Evolutionary conservation across 2,888 invertebrate genomes (phyloP), one percentile per base, ranked within the genome.

Genomic region (Drosophila neonasuta): DNA sequence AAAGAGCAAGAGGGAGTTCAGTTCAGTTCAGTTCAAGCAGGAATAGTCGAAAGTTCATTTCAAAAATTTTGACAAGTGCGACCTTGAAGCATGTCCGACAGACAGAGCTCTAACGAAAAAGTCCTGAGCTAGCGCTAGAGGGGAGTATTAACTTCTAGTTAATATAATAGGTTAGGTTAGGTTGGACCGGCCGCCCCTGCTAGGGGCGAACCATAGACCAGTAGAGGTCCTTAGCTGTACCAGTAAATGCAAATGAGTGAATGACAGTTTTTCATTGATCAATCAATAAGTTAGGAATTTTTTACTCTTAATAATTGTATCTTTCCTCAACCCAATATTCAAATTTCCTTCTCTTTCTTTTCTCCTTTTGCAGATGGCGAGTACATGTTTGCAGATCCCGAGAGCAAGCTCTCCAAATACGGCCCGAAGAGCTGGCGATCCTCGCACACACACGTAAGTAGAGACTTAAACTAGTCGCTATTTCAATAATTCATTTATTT

Each of bases 361-460:
- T 13, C 10, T 10, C 0, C 79, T 79, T 79, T 94, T 95, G 42
- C 93, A 98, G 98, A 97, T 93, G 97, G 96, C 92, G 98, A 98
- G 93, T 97, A 96, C 92, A 94, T 97, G 90, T 99, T 98, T 92
- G 95, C 97, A 91, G 97, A 98, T 91, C 95, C 95, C 90, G 97
- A 97, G 91, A 96, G 96, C 93, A 98, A 98, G 92, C 93, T 99
- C 89, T 97, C 97, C 90, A 98, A 98, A 92, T 97, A 97, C 93
- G 97, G 97, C 87, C 97, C 97, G 89, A 98, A 98, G 92, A 96
- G 96, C 91, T 98, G 98, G 97, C 96, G 97, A 91, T 96, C 97
- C 83, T 97, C 97, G 80, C 96, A 96, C 91, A 96, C 96, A 89
- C 96, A 96, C 92, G 96, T 96, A 92, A 95, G 95, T 93, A 58